A percentile compares a stretch with the other conserved stretches of the same genome.
phyloP scores from a whole-genome alignment of 2,888 invertebrate species.

The Caenorhabditis becei region DNA sequence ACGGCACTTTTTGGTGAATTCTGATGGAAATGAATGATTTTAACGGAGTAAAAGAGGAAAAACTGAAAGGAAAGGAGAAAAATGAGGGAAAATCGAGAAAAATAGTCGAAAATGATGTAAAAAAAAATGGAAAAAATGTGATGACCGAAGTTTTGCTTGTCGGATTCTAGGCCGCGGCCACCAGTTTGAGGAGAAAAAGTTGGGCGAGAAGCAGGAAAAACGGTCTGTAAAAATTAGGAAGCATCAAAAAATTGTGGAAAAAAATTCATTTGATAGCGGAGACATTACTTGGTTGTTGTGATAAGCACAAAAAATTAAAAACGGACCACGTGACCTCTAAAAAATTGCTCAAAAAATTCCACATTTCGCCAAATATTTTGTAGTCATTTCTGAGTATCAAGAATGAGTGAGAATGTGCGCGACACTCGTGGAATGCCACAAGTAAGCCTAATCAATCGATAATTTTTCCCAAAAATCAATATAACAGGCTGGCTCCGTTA shows the following conservation, averaged over 20 bases:
- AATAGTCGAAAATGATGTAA: background rate
- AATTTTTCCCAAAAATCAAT: background rate
- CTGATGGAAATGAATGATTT: background rate
- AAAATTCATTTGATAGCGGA: too few species aligned
- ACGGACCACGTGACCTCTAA: too few species aligned
- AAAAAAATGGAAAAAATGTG: background rate
- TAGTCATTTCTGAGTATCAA: conserved; percentile 14
- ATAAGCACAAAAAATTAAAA: too few species aligned
- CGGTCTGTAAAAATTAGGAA: too few species aligned
- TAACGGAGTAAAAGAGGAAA: background rate
- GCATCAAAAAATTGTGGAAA: too few species aligned
- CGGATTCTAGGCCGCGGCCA: conserved; percentile 1
- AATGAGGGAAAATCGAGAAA: background rate
- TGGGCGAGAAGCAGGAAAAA: background rate
- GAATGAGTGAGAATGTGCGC: conserved; percentile 28
- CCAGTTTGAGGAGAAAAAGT: background rate
- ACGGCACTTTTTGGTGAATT: background rate
- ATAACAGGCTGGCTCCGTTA: conserved; percentile 57
- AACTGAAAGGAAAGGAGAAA: background rate
- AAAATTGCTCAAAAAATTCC: background rate
- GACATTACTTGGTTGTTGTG: too few species aligned
- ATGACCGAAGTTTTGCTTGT: background rate
- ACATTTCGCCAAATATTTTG: background rate
- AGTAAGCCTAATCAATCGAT: background rate
- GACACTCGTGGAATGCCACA: conserved; percentile 62